Percentiles rank a stretch among this genome's conserved stretches.
Conservation (phyloP, 37 sponge, comb jelly and placozoan species). For the Halisarca cf. caerulea region DNA sequence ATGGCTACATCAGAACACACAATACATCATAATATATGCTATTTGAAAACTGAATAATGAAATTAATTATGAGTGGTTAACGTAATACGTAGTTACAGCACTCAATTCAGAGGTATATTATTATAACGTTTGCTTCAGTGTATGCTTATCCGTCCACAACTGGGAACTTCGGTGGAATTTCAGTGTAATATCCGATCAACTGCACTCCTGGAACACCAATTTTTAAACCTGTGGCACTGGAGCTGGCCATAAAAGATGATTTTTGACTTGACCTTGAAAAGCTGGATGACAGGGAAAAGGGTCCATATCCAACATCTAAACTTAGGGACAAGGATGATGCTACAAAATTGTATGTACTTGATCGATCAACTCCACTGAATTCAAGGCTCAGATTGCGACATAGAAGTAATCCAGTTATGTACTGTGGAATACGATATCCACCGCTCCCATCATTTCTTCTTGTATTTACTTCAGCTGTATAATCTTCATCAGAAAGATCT, state of each 20-base stretch:
- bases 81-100: background rate
- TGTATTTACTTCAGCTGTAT: background rate
- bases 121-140: background rate
- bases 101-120: background rate
- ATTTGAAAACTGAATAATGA: too few species aligned
- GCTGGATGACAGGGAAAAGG: slow-evolving; percentile 5
- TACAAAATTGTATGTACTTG: background rate
- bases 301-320: background rate
- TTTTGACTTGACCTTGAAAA: slow-evolving; percentile 3
- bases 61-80: too few species aligned
- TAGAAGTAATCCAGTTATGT: slow-evolving; percentile 12
- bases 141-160: background rate
- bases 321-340: background rate
- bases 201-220: slow-evolving; percentile 8
- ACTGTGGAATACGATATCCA: slow-evolving; percentile 14
- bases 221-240: background rate
- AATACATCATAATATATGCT: too few species aligned
- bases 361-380: background rate
- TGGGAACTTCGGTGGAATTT: slow-evolving; percentile 5
- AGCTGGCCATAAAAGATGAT: background rate
- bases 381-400: background rate
- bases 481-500: background rate
- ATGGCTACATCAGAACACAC: too few species aligned
- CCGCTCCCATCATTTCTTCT: background rate
- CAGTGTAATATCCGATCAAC: slow-evolving; percentile 20